Evolutionary conservation across 2,888 invertebrate species (phyloP), one percentile per base, ranked within the genome.

Genomic region (Drosophila kuntzei): DNA sequence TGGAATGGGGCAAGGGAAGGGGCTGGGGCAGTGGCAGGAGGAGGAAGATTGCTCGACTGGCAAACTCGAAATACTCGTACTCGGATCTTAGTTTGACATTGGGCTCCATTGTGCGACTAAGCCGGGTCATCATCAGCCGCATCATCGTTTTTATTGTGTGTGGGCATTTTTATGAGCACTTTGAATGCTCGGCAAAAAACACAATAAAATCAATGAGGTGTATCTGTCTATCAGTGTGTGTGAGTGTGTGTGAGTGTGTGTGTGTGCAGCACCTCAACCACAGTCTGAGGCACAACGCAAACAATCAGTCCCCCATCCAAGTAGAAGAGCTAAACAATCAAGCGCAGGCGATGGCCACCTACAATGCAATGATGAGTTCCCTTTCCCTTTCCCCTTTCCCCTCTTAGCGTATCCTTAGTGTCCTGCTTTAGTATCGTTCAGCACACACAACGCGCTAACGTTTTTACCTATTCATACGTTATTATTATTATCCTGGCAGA

Each of bases 201-300:
- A 89, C 89, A 90, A 90, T 90, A 90, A 90, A 90, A 90, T 80
- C 90, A 90, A 90, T 90, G 90, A 90, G 90, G 90, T 90, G 79
- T 80, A 75, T 76, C 71, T 68, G 75, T 76, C 70, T 65, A 65
- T 63, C 61, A 68, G 79, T 60, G 72, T 65, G 67, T 49, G 39
- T 55, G n/a, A 37, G 54, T 49, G 66, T 61, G 49, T 58, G 20
- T 60, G 5, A 12, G 54, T n/a, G 43, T 47, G 60, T 74, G 25
- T 63, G 14, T 44, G 66, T 50, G 67, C 71, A 71, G 79, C 83
- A 83, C 83, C 87, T 83, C 84, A 63, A 58, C 34, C 43, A 59
- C 71, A 65, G 59, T 44, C 63, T 51, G 62, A 47, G 58, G 71
- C 75, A 62, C 41, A 53, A 51, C 59, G 66, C 76, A 76, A 80